Base-by-base conservation (phyloP, 2,797 vertebrate genomes). In the Eutrigla gurnardus region DNA sequence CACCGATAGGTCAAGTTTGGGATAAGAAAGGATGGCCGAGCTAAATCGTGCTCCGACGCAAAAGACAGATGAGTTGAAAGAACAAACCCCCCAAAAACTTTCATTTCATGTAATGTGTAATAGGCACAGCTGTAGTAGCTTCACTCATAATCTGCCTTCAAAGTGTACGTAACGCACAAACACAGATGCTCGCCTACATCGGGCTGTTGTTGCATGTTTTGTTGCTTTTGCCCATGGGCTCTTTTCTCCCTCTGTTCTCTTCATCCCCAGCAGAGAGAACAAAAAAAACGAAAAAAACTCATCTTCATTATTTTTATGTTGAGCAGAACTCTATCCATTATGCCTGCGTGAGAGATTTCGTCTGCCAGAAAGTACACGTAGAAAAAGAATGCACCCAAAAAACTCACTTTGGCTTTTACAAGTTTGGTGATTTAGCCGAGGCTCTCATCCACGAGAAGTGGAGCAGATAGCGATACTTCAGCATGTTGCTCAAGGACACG, bases 141-240 rank as follows among this genome's bases (percentile, higher is more conserved):
- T 72, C 13, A 1, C 57, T 62, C 49, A 65, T 77, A 80, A 65
- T 82, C 61, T 62, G 67, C 62, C 61, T 65, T 72, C 14, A 62
- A 80, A 65, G 70, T 65, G 52, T 15, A 65, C n/a, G 61, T 50
- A 65, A 62, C 60, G 65, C 54, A 72, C 49, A 75, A 39, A 78
- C 61, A 75, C 88, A 88, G 80, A 91, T 89, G 85, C 78, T 83
- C 77, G 73, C 78, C 84, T 82, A 85, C 69, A 81, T 82, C 64
- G 65, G 77, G 74, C 69, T 84, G 86, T 84, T 88, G 79, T 85
- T 84, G 82, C 73, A 9, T 86, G 86, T 89, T 91, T 85, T 88
- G 84, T 85, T 90, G 70, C 64, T 78, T 69, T 66, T 87, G 90
- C 89, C 91, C 79, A 43, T 53, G 62, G 88, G 91, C 85, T 82